Evolutionary conservation across 1,140 invertebrate genomes (phyloP).

Genomic region (Alviniconcha marisindica): DNA sequence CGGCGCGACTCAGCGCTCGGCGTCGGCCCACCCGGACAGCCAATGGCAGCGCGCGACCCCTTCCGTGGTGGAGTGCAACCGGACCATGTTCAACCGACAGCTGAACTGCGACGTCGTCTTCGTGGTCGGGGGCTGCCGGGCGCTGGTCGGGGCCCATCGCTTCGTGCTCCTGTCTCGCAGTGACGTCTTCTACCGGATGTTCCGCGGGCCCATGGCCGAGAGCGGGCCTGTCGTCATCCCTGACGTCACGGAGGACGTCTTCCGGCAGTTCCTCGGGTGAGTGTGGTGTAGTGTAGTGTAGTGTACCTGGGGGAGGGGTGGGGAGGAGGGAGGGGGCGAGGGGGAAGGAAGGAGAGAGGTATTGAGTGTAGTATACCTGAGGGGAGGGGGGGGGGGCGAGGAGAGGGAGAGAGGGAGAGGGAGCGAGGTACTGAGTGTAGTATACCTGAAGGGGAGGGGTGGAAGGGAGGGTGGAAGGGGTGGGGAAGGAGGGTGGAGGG

Average conservation of each 20-base stretch:
- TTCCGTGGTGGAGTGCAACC: constrained; percentile 54
- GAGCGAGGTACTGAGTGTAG: too few relatives aligned
- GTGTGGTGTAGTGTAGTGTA: too few relatives aligned
- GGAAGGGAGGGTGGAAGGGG: too few relatives aligned
- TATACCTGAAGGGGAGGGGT: too few relatives aligned
- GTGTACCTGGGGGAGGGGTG: too few relatives aligned
- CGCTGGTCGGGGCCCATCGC: constrained; percentile 56
- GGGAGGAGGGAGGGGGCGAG: background rate
- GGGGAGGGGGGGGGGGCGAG: background rate
- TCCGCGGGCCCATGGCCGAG: constrained; percentile 56
- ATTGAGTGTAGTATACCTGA: too few relatives aligned
- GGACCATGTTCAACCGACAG: constrained; percentile 58
- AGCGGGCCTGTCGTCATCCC: constrained; percentile 52
- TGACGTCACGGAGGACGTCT: constrained; percentile 57
- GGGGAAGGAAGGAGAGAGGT: too few relatives aligned
- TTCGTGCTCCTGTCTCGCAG: constrained; percentile 61
- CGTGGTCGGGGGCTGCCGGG: constrained; percentile 51
- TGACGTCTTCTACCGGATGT: constrained; percentile 63
- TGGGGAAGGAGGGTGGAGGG: too few relatives aligned
- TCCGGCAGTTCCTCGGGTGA: constrained; percentile 60
- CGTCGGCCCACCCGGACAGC: background rate
- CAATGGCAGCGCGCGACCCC: constrained; percentile 16
- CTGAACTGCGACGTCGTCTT: constrained; percentile 62
- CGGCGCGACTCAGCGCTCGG: too few relatives aligned
- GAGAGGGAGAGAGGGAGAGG: background rate